Base-by-base conservation (phyloP, 2,888 invertebrate genomes). In the Drosophila kambysellisi region DNA sequence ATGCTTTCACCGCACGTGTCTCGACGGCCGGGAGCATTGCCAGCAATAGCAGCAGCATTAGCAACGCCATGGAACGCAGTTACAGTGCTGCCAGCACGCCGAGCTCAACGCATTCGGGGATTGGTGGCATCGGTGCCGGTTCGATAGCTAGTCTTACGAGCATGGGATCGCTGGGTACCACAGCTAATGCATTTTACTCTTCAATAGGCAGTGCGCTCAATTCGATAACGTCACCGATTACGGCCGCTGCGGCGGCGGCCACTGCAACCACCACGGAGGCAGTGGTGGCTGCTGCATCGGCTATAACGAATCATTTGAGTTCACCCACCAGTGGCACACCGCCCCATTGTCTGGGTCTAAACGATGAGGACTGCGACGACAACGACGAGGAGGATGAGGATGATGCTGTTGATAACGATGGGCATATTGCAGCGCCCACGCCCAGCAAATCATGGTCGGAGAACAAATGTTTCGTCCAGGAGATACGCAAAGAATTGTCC, bases 401-500 rank as follows among this genome's bases (percentile, higher is more conserved):
- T 58, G 91, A 90, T 62, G 82, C 85, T 32, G 88, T 91, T 25
- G 83, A 85, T 35, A 87, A 90, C 70, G 89, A 91, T 71, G 82
- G 87, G 0, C 89, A 91, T 63, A 83, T 89, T 32, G 83, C 91
- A 1, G 90, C 91, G 11, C 90, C 87, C 5, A 88, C 89, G 17
- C 89, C 88, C 5, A 79, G 94, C 92, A 93, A 94, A 88, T 95
- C 96, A 61, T 98, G 97, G 98, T 95, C 96, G 3, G 97, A 97
- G 92, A 95, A 97, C 30, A 95, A 96, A 72, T 95, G 95, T 57
- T 96, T 96, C 11, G 97, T 98, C 0, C 96, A 96, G 89, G 97
- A 97, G 90, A 94, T 97, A 81, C 94, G 98, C 17, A 95, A 97
- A 82, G 96, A 96, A 90, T 92, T 98, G 69, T 96, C 97, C 3